Base-by-base conservation (phyloP, 2,888 invertebrate species). In the Sclerodermus sp. region DNA sequence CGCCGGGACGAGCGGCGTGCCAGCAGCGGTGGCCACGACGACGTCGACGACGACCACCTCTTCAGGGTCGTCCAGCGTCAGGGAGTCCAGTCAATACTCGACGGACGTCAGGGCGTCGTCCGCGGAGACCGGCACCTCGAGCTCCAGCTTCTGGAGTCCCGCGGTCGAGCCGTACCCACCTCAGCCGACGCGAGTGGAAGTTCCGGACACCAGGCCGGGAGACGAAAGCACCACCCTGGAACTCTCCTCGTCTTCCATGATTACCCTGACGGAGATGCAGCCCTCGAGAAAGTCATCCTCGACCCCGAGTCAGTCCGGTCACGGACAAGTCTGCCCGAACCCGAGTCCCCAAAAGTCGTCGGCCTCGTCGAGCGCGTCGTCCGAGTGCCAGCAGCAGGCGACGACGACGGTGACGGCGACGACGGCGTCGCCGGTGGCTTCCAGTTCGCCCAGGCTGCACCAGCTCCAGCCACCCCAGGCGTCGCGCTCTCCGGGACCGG, bases 171-270 rank as follows among this genome's bases (percentile, higher is more conserved):
- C 75, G 3, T 75, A 72, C 55, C 67, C 75, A 12, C 75, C 75
- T 8, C 73, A 70, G 41, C 75, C 75, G n/a, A 75, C 72, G n/a
- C 68, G 70, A 32, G 75, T 76, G 45, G 74, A 76, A 41, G 74
- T 76, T 2, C 70, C 75, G 18, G 75, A 76, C 37, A 75, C 75
- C 46, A 74, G 75, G 73, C 74, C 73, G 34, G 66, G 64, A 36
- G 66, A 70, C 44, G 69, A 66, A 40, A 50, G 55, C 48, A 49
- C 65, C 38, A 40, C 64, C 43, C 45, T 62, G 53, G 63, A 62
- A 14, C 58, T 57, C 42, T 62, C 63, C 10, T 58, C 60, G n/a
- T 56, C 66, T 8, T 59, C 63, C 14, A 56, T 48, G 45, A 51
- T 63, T 55, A 69, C 66, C 39, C 51, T 75, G 56, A 75, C 74